Evolutionary conservation across 2,797 vertebrate genomes (phyloP).

Genomic region (Lepus oiostolus): DNA sequence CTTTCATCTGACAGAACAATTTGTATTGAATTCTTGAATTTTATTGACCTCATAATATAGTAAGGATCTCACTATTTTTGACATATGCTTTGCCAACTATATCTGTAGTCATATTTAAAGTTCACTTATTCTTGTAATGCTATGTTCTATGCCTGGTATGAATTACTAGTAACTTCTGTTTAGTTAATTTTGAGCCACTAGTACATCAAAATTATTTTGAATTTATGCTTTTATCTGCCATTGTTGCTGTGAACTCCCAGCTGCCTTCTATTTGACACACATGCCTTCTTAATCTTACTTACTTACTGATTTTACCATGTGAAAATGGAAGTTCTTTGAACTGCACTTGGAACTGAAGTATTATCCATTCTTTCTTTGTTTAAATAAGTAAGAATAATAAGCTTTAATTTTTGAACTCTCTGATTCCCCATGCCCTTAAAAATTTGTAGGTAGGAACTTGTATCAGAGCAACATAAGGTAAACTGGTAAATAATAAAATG

Average conservation of each 20-base stretch:
- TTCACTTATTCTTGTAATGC: background rate
- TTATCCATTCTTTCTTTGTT: background rate
- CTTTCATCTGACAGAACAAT: background rate
- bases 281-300: background rate
- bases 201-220: slow-evolving; percentile 8
- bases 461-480: background rate
- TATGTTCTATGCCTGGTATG: background rate
- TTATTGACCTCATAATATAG: background rate
- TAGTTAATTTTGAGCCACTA: background rate
- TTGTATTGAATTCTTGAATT: slow-evolving; percentile 19
- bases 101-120: slow-evolving; percentile 5
- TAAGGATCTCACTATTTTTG: background rate
- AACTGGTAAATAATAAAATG: background rate
- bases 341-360: background rate
- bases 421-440: background rate
- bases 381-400: background rate
- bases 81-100: slow-evolving; percentile 8
- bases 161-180: background rate
- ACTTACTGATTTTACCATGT: slow-evolving; percentile 9
- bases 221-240: background rate
- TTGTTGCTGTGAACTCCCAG: background rate
- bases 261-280: background rate
- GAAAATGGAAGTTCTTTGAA: background rate
- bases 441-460: background rate
- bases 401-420: slow-evolving; percentile 28